Base-by-base conservation (phyloP, 64 coral and sea anemone genomes). In the Dendrophyllia cribrosa region DNA sequence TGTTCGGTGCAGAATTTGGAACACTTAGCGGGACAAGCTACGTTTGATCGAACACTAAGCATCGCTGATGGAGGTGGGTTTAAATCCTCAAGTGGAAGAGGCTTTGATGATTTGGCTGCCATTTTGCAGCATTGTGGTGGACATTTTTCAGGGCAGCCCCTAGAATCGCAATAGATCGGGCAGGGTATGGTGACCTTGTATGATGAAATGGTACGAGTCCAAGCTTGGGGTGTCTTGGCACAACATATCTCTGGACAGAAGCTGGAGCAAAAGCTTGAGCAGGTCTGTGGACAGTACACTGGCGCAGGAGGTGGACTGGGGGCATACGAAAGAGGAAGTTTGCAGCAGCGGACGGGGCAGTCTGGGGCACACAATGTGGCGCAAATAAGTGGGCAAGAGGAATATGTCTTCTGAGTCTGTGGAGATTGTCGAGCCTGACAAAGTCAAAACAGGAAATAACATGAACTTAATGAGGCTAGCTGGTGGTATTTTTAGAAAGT, bases 291-390 rank as follows among this genome's bases (percentile, higher is more conserved):
- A 53, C 80, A 77, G 17, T 76, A 52, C 7, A 44, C 56, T 34
- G 66, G 65, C 21, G 19, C 43, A 20, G 56, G 59, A 77, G 58
- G 48, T 6, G 34, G 22, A 69, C 45, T 66, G 0, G 34, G 23
- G 4, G 14, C 74, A 21, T 51, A 73, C 3, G 24, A 5, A 63
- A 52, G 51, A 16, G 64, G 3, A 19, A 66, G 44, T 43, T 76
- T 70, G 25, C 91, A 93, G 15, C 91, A 93, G 51, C 61, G 83
- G 6, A 87, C 24, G 21, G 91, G 91, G 13, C 91, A 93, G n/a
- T 77, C 73, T 69, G 82, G 67, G 43, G 24, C 58, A 56, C 91
- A 93, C 9, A 52, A n/a, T 11, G 51, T 76, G 63, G 58, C 12
- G 65, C 91, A 93, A 9, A 93, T 51, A 15, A 23, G n/a, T 24